These are phyloP conservation scores for Lordiphosa andalusiaca DNA, from an alignment of 2,888 invertebrate genomes.

Conservation along the genomic window DNA sequence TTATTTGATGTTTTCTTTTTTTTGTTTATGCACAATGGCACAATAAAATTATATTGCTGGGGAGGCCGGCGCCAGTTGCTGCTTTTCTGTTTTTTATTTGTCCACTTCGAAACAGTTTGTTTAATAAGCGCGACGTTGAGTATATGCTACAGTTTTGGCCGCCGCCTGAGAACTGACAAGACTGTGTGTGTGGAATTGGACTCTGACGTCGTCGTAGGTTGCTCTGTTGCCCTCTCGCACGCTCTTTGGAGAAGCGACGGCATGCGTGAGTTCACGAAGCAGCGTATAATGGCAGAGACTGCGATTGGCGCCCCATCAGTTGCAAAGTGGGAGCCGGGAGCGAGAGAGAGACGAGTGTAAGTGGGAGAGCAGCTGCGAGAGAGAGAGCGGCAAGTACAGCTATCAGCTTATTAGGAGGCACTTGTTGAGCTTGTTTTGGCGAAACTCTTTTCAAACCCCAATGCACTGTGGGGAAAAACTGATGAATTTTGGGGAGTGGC, in stretches of 20 bases:
- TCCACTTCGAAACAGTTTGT: conserved; percentile 40
- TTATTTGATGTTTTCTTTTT: too few relatives aligned
- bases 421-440: too few relatives aligned
- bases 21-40: conserved; percentile 17
- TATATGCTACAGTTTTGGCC: conserved; percentile 26
- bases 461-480: too few relatives aligned
- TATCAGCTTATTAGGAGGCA: too few relatives aligned
- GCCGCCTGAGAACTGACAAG: conserved; percentile 52
- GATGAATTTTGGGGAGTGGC: too few relatives aligned
- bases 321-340: conserved; percentile 8
- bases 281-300: conserved; percentile 48
- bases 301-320: conserved; percentile 43
- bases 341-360: conserved; percentile 7
- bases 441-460: too few relatives aligned
- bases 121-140: conserved; percentile 45
- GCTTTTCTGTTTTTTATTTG: conserved; percentile 28
- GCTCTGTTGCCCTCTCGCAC: neutral
- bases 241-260: conserved; percentile 20
- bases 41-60: conserved; percentile 37
- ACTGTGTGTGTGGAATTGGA: conserved; percentile 15
- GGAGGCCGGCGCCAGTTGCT: conserved; percentile 50
- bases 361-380: neutral
- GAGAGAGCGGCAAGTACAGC: conserved; percentile 1
- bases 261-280: conserved; percentile 73
- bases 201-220: neutral